Evolutionary conservation across 2,797 vertebrate species (phyloP).

Genomic region (Leucoraja ocellata): DNA sequence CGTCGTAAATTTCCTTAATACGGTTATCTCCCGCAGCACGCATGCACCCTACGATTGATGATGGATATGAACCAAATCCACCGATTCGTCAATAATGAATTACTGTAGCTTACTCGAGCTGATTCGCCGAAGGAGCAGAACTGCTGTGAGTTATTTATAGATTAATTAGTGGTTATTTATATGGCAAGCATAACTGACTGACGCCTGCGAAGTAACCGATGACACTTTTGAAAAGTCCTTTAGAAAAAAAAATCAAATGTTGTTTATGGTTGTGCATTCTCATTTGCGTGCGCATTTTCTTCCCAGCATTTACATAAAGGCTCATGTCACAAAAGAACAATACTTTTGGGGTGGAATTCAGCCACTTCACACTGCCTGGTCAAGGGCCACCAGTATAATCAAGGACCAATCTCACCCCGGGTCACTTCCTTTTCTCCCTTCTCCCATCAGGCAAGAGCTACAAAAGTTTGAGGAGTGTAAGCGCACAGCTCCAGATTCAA

Average conservation of each 20-base stretch:
- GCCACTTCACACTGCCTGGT: no score
- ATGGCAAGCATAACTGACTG: neutral
- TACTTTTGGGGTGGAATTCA: no score
- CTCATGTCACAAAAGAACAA: no score
- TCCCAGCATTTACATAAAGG: no score
- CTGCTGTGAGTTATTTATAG: neutral
- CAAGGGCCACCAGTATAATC: no score
- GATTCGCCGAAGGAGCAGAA: neutral
- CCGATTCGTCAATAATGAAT: neutral
- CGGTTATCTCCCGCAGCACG: neutral
- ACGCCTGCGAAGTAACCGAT: neutral
- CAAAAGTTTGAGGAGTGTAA: no score
- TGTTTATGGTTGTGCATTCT: neutral
- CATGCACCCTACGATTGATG: neutral
- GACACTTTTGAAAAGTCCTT: neutral
- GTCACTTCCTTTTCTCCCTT: no score
- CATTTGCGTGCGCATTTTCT: neutral
- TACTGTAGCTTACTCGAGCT: neutral
- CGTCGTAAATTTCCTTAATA: neutral
- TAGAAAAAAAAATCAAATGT: neutral
- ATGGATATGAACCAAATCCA: neutral
- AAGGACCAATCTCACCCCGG: no score
- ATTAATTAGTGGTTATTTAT: slow-evolving; percentile 23
- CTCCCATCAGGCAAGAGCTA: no score
- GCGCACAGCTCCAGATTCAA: no score